A percentile compares a stretch with the other conserved stretches of the same genome.
These are phyloP conservation scores for Nephrotoma appendiculata DNA, from an alignment of 2,888 invertebrate species.

Conservation along the genomic window DNA sequence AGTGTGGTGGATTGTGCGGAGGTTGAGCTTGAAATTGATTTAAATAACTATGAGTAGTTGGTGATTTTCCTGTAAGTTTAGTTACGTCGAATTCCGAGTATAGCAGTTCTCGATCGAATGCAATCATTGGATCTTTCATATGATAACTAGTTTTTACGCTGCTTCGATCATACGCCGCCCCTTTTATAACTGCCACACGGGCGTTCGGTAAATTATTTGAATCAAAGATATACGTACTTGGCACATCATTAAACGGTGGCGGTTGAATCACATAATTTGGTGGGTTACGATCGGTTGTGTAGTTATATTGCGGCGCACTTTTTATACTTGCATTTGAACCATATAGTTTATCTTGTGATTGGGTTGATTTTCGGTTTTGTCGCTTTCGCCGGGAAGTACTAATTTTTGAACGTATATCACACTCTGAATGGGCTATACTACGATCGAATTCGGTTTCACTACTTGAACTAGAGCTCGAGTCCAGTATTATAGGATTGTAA, in stretches of 20 bases:
- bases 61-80: constrained; percentile 33
- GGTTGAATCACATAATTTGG: background rate
- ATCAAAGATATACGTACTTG: background rate
- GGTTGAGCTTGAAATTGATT: constrained; percentile 7
- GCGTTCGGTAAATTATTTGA: background rate
- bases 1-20: background rate
- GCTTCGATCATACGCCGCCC: background rate
- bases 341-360: constrained; percentile 26
- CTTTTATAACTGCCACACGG: background rate
- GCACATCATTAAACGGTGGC: background rate
- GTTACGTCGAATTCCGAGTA: constrained; percentile 30
- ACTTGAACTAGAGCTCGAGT: constrained; percentile 38
- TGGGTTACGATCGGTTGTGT: constrained; percentile 16
- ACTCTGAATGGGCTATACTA: constrained; percentile 39
- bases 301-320: constrained; percentile 34
- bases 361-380: constrained; percentile 24
- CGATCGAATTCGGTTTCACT: constrained; percentile 33
- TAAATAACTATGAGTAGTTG: constrained; percentile 21
- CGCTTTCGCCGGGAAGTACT: constrained; percentile 21
- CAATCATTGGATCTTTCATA: constrained; percentile 8
- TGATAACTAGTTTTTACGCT: background rate
- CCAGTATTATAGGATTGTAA: constrained; percentile 41
- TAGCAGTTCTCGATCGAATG: constrained; percentile 20
- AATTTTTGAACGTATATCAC: constrained; percentile 34
- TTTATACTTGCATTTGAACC: constrained; percentile 34